Conservation (phyloP, 2,888 invertebrate genomes). For the Perizoma affinitatum region DNA sequence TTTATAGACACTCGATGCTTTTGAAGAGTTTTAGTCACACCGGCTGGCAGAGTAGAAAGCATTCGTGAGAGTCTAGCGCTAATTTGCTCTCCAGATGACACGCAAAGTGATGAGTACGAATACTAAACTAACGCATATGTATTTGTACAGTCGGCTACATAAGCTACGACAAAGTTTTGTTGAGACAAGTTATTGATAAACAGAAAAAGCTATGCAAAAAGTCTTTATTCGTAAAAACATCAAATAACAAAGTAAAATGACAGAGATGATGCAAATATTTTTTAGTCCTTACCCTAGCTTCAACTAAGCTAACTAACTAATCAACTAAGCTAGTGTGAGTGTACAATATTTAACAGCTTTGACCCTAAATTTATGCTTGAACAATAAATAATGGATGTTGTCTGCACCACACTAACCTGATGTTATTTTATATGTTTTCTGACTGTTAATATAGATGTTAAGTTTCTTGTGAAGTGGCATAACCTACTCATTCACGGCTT, state of each 20-base stretch:
- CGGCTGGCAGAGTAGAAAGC: conserved; percentile 35
- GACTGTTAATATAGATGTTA: neutral
- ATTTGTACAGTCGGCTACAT: neutral
- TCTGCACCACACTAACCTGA: neutral
- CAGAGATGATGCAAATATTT: too few relatives aligned
- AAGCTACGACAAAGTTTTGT: neutral
- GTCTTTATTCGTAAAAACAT: too few relatives aligned
- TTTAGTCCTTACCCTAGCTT: too few relatives aligned
- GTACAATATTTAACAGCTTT: too few relatives aligned
- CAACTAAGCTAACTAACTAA: too few relatives aligned
- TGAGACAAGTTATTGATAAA: too few relatives aligned
- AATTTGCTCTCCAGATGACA: conserved; percentile 35
- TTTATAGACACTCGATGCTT: conserved; percentile 6
- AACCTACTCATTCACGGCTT: conserved; percentile 4
- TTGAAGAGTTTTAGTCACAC: conserved; percentile 22
- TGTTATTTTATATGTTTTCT: neutral
- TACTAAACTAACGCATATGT: neutral
- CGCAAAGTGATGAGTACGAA: conserved; percentile 28
- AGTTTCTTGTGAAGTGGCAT: too few relatives aligned
- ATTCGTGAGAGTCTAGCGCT: conserved; percentile 31
- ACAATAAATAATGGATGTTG: too few relatives aligned
- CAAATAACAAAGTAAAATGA: too few relatives aligned
- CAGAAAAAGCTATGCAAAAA: too few relatives aligned
- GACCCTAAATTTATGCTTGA: too few relatives aligned
- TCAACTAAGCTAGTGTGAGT: too few relatives aligned